Conservation (phyloP, 2,113 vertebrate genomes). For the Xenus cinereus region DNA sequence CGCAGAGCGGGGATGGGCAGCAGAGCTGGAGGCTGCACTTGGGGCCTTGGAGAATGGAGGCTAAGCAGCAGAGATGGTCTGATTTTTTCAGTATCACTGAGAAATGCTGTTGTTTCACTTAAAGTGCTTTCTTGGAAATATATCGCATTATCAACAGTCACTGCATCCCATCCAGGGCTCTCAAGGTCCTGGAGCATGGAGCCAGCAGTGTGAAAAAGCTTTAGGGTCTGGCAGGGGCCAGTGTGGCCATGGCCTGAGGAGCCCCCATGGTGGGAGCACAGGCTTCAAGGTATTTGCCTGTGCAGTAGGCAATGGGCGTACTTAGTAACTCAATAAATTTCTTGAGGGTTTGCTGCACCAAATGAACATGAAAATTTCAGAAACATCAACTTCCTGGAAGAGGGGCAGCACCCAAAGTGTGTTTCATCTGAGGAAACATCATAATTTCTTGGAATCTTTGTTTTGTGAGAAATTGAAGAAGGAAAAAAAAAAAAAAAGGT, state of each 20-base stretch:
- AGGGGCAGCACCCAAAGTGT: background rate
- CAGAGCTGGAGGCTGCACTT: accelerated
- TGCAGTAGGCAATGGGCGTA: background rate
- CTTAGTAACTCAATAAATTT: background rate
- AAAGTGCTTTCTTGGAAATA: background rate
- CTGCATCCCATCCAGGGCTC: background rate
- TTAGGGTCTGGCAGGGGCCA: background rate
- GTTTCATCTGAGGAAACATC: background rate
- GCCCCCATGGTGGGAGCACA: accelerated
- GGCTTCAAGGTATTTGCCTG: background rate
- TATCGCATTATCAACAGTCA: background rate
- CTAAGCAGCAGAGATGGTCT: background rate
- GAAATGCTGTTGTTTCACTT: background rate
- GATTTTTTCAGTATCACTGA: background rate
- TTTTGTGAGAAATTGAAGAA: background rate
- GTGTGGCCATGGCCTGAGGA: background rate
- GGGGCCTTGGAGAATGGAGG: accelerated
- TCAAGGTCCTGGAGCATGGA: background rate
- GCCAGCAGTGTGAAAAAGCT: background rate
- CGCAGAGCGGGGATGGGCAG: background rate
- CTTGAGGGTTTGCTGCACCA: background rate
- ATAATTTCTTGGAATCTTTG: background rate
- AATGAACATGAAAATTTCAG: background rate
- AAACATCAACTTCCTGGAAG: background rate
- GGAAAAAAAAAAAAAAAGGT: background rate